Evolutionary conservation across 1,140 invertebrate genomes (phyloP).

Genomic region (Idris sp.): DNA sequence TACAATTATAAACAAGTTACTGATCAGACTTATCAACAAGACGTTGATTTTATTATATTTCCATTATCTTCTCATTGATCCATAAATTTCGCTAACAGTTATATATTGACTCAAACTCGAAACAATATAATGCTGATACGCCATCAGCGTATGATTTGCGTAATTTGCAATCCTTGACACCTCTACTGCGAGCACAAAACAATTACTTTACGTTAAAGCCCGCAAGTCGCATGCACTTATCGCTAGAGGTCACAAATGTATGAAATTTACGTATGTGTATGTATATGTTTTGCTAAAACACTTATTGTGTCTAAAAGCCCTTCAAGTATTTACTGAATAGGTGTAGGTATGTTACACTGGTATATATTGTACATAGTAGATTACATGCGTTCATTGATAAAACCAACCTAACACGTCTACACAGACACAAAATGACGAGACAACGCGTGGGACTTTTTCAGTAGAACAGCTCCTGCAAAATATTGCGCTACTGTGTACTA

Average conservation of each 20-base stretch:
- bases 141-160: constrained; percentile 20
- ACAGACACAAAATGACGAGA: constrained; percentile 8
- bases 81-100: constrained; percentile 24
- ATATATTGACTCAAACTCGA: constrained; percentile 4
- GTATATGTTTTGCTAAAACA: neutral
- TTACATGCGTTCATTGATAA: constrained; percentile 20
- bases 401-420: constrained; percentile 9
- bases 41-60: constrained; percentile 20
- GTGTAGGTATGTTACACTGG: too few relatives aligned
- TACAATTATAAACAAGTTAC: constrained; percentile 16
- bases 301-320: constrained; percentile 2
- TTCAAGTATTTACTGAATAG: too few relatives aligned
- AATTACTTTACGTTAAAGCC: constrained; percentile 25
- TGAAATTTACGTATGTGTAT: constrained; percentile 26
- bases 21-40: constrained; percentile 14
- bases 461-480: neutral
- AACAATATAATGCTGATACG: neutral
- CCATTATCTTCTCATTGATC: constrained; percentile 18
- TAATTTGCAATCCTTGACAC: constrained; percentile 49
- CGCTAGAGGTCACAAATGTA: constrained; percentile 35
- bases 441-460: constrained; percentile 12
- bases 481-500: neutral
- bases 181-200: constrained; percentile 16
- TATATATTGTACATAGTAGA: too few relatives aligned
- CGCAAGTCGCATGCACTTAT: constrained; percentile 18